Evolutionary conservation across 2,113 vertebrate genomes (phyloP).

Genomic region (Puma concolor): DNA sequence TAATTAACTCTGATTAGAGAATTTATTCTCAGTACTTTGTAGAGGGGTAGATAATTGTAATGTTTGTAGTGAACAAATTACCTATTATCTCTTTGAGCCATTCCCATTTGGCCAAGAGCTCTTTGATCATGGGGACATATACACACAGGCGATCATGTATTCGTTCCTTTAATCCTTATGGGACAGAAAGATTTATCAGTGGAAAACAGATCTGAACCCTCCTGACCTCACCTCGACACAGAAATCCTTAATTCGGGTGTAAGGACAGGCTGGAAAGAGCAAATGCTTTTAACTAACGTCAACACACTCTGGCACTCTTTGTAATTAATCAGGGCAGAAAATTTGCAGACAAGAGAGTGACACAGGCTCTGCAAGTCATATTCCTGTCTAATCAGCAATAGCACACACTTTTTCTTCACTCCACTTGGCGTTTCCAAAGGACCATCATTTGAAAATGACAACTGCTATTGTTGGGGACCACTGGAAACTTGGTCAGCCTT

Average conservation of each 20-base stretch:
- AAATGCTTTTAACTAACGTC: slow-evolving; percentile 87
- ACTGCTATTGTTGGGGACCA: slow-evolving; percentile 82
- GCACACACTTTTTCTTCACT: slow-evolving; percentile 82
- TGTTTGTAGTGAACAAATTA: slow-evolving; percentile 81
- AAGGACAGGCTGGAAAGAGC: slow-evolving; percentile 85
- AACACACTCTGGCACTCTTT: slow-evolving; percentile 88
- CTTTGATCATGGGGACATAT: slow-evolving; percentile 78
- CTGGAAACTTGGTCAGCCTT: slow-evolving; percentile 81
- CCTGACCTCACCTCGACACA: slow-evolving; percentile 85
- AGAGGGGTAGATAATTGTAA: slow-evolving; percentile 79
- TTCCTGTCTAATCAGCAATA: slow-evolving; percentile 83
- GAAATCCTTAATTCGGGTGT: slow-evolving; percentile 85
- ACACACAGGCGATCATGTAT: slow-evolving; percentile 73
- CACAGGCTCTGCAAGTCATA: slow-evolving; percentile 84
- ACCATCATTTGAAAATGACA: slow-evolving; percentile 84
- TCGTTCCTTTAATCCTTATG: slow-evolving; percentile 79
- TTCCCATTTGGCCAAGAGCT: slow-evolving; percentile 69
- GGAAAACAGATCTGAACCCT: slow-evolving; percentile 79
- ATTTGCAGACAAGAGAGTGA: slow-evolving; percentile 88
- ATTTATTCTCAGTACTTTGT: slow-evolving; percentile 78
- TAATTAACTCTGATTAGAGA: slow-evolving; percentile 82
- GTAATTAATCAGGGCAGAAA: slow-evolving; percentile 93
- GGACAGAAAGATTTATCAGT: slow-evolving; percentile 79
- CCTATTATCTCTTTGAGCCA: slow-evolving; percentile 81
- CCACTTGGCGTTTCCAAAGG: slow-evolving; percentile 85